phyloP scores from a whole-genome alignment of 2,888 invertebrate species.

The Campoplex nolae region DNA sequence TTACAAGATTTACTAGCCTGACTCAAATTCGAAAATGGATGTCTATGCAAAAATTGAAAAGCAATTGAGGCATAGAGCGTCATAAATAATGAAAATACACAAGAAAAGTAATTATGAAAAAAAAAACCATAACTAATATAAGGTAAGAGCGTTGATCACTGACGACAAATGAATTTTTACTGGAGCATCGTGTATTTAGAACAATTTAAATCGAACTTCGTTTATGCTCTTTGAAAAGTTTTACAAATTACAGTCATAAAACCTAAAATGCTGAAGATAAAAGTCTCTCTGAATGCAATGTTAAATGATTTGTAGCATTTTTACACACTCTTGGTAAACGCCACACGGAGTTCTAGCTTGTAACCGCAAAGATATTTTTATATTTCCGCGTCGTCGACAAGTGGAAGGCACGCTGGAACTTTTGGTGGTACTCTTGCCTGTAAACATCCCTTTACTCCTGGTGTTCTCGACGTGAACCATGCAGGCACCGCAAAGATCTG shows the following conservation, averaged over 20 bases:
- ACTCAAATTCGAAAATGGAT: neutral
- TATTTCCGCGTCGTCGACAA: neutral
- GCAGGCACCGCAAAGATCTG: constrained; percentile 50
- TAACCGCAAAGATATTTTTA: constrained; percentile 20
- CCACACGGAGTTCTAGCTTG: neutral
- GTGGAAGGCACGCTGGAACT: constrained; percentile 6
- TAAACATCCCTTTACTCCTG: constrained; percentile 23
- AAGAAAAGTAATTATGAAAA: too few species aligned
- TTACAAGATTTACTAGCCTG: neutral
- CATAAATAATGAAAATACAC: neutral
- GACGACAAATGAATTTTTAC: too few species aligned
- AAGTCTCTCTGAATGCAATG: neutral
- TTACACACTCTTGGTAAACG: neutral
- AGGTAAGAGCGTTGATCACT: too few species aligned
- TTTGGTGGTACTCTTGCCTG: constrained; percentile 36
- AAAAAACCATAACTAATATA: too few species aligned
- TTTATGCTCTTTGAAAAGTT: neutral
- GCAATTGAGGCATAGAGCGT: neutral
- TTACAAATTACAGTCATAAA: neutral
- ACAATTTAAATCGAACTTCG: neutral
- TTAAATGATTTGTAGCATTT: neutral
- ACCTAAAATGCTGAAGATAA: neutral
- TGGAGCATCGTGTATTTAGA: too few species aligned
- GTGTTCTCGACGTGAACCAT: constrained; percentile 22
- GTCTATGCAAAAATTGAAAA: neutral